phyloP scores from a whole-genome alignment of 2,888 invertebrate genomes.

The Yponomeuta evonymella region DNA sequence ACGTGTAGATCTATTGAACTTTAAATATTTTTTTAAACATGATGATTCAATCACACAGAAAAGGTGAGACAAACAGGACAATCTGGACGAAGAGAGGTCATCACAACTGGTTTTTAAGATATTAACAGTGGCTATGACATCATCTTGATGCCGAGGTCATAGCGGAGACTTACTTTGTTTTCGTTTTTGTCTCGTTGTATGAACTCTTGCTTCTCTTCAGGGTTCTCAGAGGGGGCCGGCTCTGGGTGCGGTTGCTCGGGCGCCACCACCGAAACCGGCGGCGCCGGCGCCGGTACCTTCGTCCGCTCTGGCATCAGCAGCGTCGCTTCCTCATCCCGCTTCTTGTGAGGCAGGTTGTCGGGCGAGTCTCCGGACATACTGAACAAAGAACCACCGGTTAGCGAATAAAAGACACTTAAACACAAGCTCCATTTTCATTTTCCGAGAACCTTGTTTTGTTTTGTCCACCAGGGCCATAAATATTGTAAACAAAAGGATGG shows the following conservation, averaged over 20 bases:
- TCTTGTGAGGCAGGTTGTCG: constrained; percentile 46
- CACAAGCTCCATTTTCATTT: constrained; percentile 17
- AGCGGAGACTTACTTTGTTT: constrained; percentile 23
- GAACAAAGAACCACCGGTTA: constrained; percentile 25
- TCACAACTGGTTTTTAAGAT: too few relatives aligned
- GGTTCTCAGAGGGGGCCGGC: constrained; percentile 27
- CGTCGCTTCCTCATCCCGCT: constrained; percentile 52
- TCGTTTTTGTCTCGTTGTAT: constrained; percentile 42
- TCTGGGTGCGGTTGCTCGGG: constrained; percentile 22
- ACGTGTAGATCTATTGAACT: too few relatives aligned
- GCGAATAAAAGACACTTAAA: not conserved
- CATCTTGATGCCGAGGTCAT: not conserved
- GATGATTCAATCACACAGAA: too few relatives aligned
- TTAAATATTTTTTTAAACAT: too few relatives aligned
- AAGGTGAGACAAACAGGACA: too few relatives aligned
- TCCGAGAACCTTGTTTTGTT: constrained; percentile 19
- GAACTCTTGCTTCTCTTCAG: constrained; percentile 47
- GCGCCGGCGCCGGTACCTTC: constrained; percentile 32
- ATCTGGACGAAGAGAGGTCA: too few relatives aligned
- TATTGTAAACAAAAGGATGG: constrained; percentile 40
- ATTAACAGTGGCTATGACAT: not conserved
- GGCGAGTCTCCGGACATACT: constrained; percentile 66
- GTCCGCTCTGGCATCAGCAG: constrained; percentile 42
- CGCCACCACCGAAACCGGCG: constrained; percentile 22
- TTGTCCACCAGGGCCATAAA: constrained; percentile 16